phyloP scores from a whole-genome alignment of 2,888 invertebrate species.

The Orthonychiurus folsomi region DNA sequence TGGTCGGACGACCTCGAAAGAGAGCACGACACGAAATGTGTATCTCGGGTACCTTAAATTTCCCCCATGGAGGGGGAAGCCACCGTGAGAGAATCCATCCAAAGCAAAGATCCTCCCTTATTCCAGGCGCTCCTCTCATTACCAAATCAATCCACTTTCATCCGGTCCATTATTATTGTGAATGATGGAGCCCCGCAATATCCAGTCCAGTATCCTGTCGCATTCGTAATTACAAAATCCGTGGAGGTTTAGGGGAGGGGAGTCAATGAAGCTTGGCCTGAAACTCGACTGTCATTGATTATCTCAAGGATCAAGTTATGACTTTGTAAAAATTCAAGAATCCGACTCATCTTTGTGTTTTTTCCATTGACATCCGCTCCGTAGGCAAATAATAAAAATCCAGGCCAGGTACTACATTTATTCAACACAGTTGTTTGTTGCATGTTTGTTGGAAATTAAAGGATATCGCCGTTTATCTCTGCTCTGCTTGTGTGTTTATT shows the following conservation, averaged over 20 bases:
- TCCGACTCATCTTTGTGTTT: neutral
- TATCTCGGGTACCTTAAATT: neutral
- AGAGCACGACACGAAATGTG: neutral
- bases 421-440: neutral
- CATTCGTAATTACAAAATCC: neutral
- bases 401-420: neutral
- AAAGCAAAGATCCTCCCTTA: neutral
- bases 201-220: neutral
- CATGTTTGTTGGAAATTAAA: neutral
- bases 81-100: neutral
- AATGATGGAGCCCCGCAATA: neutral
- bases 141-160: constrained; percentile 1
- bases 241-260: too few relatives aligned
- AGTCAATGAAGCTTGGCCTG: neutral
- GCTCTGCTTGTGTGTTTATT: neutral
- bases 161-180: neutral
- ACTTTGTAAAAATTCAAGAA: neutral
- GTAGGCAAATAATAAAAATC: neutral
- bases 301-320: neutral
- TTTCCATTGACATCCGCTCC: neutral
- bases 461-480: neutral
- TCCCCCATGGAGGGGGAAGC: neutral
- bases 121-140: neutral
- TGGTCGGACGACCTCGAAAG: neutral
- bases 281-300: neutral